phyloP scores from a whole-genome alignment of 2,888 invertebrate genomes.

The Lasioglossum morio region DNA sequence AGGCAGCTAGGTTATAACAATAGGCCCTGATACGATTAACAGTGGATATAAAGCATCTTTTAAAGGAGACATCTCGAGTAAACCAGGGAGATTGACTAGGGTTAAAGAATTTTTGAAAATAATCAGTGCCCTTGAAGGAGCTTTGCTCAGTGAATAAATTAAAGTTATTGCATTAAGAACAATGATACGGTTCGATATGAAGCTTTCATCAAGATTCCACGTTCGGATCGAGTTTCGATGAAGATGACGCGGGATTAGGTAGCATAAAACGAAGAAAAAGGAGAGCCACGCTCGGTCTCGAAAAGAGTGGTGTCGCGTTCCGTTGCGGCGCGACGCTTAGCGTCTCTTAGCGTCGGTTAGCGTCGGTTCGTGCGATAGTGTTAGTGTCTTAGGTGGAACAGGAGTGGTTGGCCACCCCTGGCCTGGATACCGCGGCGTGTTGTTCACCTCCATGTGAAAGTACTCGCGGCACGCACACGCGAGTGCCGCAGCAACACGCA shows the following conservation, averaged over 20 bases:
- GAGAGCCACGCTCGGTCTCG: not conserved
- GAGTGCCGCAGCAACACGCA: constrained; percentile 30
- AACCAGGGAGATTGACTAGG: too few relatives aligned
- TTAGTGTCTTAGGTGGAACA: constrained; percentile 65
- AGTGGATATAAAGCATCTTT: too few relatives aligned
- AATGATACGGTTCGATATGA: not conserved
- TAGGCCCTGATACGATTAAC: too few relatives aligned
- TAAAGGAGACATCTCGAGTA: too few relatives aligned
- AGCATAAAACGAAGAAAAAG: not conserved
- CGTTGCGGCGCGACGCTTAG: not conserved
- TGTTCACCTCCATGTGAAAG: constrained; percentile 83
- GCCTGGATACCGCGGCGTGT: constrained; percentile 82
- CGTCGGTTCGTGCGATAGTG: constrained; percentile 51
- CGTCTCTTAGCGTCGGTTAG: not conserved
- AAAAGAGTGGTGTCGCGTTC: constrained; percentile 27
- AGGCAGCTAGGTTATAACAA: too few relatives aligned
- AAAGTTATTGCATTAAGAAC: not conserved
- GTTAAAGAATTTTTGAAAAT: too few relatives aligned
- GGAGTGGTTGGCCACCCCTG: constrained; percentile 82
- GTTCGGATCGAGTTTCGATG: not conserved
- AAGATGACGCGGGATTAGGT: not conserved
- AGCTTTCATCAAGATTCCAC: not conserved
- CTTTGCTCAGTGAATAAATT: too few relatives aligned
- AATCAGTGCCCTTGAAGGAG: too few relatives aligned
- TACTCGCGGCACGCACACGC: constrained; percentile 72